Conservation (phyloP, 2,113 vertebrate genomes). For the Suncus etruscus region DNA sequence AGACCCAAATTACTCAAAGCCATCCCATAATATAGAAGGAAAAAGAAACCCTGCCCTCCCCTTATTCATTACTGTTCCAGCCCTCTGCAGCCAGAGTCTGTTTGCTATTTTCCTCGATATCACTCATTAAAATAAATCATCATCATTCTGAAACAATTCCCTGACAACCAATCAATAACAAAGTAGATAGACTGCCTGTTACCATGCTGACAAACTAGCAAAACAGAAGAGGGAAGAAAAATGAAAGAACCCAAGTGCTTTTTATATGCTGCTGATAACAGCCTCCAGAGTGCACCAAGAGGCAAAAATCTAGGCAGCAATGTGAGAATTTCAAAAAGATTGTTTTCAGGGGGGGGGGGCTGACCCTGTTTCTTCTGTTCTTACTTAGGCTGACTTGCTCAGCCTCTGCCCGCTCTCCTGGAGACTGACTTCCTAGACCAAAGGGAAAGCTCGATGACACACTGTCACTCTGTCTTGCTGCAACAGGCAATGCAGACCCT, state of each 20-base stretch:
- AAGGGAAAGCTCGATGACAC: neutral
- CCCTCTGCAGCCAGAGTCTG: neutral
- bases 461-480: neutral
- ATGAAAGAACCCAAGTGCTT: neutral
- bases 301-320: neutral
- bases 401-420: no score
- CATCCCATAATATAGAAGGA: neutral
- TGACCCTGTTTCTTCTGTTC: neutral
- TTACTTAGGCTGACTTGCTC: neutral
- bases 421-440: neutral
- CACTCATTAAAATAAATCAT: conserved; percentile 25
- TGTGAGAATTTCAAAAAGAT: neutral
- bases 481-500: neutral
- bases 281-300: rapidly evolving
- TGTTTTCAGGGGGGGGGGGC: neutral
- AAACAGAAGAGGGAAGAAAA: neutral
- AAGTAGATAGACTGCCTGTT: neutral
- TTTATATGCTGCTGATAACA: neutral
- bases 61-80: neutral
- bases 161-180: neutral
- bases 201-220: neutral
- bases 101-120: neutral
- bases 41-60: neutral
- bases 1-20: neutral
- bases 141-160: neutral